Evolutionary conservation across 1,140 invertebrate genomes (phyloP), one percentile per base, ranked within the genome.

Genomic region (Drosophila takahashii): DNA sequence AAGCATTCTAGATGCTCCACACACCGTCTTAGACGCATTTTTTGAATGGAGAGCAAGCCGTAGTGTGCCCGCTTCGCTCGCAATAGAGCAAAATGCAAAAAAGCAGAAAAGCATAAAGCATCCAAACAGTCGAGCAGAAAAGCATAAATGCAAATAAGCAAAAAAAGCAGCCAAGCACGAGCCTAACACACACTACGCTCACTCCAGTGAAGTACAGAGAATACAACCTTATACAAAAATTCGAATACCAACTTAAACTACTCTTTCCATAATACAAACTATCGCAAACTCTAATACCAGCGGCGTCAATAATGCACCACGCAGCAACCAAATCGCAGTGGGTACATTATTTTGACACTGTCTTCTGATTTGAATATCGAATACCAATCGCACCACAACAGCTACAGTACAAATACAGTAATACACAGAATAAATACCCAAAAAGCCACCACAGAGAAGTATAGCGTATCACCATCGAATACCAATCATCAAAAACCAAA

Each of bases 311-410:
- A 91, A 89, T 84, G 78, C 89, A 89, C 86, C 79, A 89, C 60
- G 67, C 64, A 73, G 69, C 34, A 29, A 57, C 42, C 50, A 53
- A 71, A 71, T 66, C 72, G 52, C 70, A 64, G 60, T 85, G 91
- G 91, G 91, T 92, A 70, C 85, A 91, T 92, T 92, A 81, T 92
- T 92, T 92, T 92, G 91, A 92, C 91, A 92, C 91, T 92, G 91
- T 92, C 91, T 92, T 92, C 91, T 92, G 91, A 92, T 92, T 92
- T 92, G 90, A 86, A 92, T 92, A 92, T 85, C 81, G 79, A 83
- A 73, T 80, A 80, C 75, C 67, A 86, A 85, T 83, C 75, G 77
- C 81, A 86, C 83, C 74, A 84, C 67, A 75, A 87, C 70, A 77
- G 85, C 52, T 78, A 90, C 70, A 90, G 74, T 72, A 76, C 74